A percentile compares a stretch with the other conserved stretches of the same genome.
These are phyloP conservation scores for Formica selysi DNA, from an alignment of 1,140 invertebrate genomes.

Conservation along the genomic window DNA sequence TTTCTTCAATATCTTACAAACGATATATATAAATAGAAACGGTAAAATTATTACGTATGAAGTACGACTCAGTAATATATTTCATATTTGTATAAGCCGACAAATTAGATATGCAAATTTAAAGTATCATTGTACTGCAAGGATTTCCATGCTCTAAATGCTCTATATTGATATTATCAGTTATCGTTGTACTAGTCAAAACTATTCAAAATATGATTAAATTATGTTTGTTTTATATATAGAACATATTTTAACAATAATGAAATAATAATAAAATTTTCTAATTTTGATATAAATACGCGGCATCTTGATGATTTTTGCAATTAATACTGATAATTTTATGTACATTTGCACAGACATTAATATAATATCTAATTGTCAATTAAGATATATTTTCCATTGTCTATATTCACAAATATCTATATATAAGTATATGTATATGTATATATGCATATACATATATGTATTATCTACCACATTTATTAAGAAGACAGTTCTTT, in stretches of 20 bases:
- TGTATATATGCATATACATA: not conserved
- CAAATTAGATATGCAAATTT: slow-evolving; percentile 18
- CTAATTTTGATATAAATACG: not conserved
- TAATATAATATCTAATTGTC: not conserved
- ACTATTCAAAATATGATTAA: not conserved
- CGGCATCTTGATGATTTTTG: not conserved
- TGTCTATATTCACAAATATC: not conserved
- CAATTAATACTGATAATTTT: not conserved
- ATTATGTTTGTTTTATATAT: not conserved
- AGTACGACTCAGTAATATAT: slow-evolving; percentile 26
- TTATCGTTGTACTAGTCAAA: not conserved
- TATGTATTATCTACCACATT: not conserved
- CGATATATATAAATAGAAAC: slow-evolving; percentile 26
- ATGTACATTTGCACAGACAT: not conserved
- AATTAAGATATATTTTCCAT: not conserved
- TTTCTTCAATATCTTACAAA: slow-evolving; percentile 43
- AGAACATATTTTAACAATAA: not conserved
- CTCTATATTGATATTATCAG: not conserved
- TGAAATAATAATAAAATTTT: not conserved
- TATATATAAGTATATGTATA: not conserved
- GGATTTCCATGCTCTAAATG: not conserved
- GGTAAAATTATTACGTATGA: slow-evolving; percentile 15
- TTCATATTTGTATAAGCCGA: not conserved
- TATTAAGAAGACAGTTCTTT: slow-evolving; percentile 25
- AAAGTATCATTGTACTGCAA: not conserved